Percentiles rank a stretch among this genome's conserved stretches.
Evolutionary conservation across 2,797 vertebrate species (phyloP).

Genomic region (Anguilla pacifica): DNA sequence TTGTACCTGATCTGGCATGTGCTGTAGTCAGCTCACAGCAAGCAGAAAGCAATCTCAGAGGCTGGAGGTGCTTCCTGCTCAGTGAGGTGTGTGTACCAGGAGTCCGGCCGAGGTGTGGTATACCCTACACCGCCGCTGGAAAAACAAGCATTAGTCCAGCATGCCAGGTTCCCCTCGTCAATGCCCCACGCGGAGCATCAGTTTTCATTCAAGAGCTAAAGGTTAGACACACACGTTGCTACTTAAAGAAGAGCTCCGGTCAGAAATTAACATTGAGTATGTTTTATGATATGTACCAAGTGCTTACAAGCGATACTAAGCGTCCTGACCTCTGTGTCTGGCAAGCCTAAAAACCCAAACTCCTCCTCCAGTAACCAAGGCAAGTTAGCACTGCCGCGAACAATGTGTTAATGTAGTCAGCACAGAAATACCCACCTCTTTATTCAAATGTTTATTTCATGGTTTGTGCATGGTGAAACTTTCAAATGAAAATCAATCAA

Average conservation of each 20-base stretch:
- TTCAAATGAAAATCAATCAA: neutral
- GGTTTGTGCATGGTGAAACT: neutral
- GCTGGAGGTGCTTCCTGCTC: slow-evolving; percentile 51
- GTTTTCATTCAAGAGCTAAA: slow-evolving; percentile 71
- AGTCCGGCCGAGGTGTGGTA: slow-evolving; percentile 51
- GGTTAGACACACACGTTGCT: slow-evolving; percentile 68
- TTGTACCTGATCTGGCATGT: neutral
- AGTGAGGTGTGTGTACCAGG: slow-evolving; percentile 45
- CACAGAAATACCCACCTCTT: neutral
- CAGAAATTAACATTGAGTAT: slow-evolving; percentile 9
- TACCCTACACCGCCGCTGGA: slow-evolving; percentile 55
- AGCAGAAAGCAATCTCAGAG: slow-evolving; percentile 58
- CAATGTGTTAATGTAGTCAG: neutral
- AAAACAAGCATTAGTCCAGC: slow-evolving; percentile 51
- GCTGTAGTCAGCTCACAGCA: slow-evolving; percentile 52
- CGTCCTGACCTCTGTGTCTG: neutral
- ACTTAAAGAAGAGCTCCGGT: slow-evolving; percentile 64
- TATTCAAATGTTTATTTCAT: neutral
- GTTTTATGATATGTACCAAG: neutral
- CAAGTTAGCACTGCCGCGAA: neutral
- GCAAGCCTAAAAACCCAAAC: neutral
- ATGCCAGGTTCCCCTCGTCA: slow-evolving; percentile 61
- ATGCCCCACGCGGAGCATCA: slow-evolving; percentile 59
- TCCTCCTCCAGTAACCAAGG: neutral
- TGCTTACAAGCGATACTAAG: neutral